phyloP scores from a whole-genome alignment of 2,113 vertebrate species.

The Aphyosemion australe region DNA sequence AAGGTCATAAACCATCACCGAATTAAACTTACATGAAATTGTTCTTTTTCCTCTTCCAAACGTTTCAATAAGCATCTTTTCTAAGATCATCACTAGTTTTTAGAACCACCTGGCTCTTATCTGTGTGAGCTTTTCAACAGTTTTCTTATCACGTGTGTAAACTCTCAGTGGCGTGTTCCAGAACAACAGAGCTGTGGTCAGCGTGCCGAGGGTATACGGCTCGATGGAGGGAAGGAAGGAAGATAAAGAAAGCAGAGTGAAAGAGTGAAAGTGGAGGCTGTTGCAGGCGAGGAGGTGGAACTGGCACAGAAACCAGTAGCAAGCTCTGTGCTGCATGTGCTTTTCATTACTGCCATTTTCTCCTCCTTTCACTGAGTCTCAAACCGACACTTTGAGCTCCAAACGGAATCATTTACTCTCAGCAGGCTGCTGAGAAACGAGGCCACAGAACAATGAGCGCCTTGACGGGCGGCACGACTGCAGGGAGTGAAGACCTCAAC shows the following conservation, averaged over 20 bases:
- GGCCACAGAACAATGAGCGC: slow-evolving; percentile 28
- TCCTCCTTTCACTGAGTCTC: slow-evolving; percentile 16
- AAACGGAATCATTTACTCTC: slow-evolving; percentile 45
- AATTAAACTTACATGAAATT: background rate
- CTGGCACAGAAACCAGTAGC: slow-evolving; percentile 32
- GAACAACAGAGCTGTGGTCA: slow-evolving; percentile 27
- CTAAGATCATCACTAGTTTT: background rate
- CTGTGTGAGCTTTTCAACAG: background rate
- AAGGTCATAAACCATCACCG: background rate
- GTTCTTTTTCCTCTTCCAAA: background rate
- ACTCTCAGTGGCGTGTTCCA: slow-evolving; percentile 13
- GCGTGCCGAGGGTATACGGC: slow-evolving; percentile 22
- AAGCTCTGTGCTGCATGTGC: background rate
- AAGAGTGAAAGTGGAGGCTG: slow-evolving; percentile 42
- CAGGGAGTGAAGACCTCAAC: slow-evolving; percentile 5
- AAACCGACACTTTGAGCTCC: slow-evolving; percentile 9
- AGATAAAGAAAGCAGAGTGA: slow-evolving; percentile 3
- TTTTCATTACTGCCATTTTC: slow-evolving; percentile 9
- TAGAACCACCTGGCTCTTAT: slow-evolving; percentile 2
- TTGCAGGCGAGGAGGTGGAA: slow-evolving; percentile 61
- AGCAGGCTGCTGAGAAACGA: slow-evolving; percentile 34
- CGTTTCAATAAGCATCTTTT: too few relatives aligned
- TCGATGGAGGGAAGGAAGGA: slow-evolving; percentile 16
- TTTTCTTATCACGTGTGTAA: slow-evolving; percentile 6
- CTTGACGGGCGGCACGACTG: slow-evolving; percentile 13